phyloP scores from a whole-genome alignment of 2,113 vertebrate genomes.

The Ursus arctos region DNA sequence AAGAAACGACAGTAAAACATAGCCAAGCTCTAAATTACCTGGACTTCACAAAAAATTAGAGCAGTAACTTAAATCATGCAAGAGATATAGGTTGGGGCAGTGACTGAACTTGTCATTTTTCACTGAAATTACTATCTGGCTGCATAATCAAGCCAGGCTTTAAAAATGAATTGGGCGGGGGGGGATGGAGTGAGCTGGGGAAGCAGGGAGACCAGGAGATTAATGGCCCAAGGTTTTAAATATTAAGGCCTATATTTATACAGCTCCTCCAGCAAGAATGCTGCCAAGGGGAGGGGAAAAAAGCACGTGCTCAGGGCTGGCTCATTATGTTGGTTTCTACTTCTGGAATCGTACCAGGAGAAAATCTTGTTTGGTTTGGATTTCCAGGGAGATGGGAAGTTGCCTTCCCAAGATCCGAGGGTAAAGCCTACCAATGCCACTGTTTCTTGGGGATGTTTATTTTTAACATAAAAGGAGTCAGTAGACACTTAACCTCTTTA shows the following conservation, averaged over 20 bases:
- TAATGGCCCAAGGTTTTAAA: constrained; percentile 85
- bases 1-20: constrained; percentile 76
- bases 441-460: constrained; percentile 50
- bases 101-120: constrained; percentile 84
- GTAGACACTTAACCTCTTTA: constrained; percentile 49
- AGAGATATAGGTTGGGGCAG: constrained; percentile 80
- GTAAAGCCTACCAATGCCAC: constrained; percentile 57
- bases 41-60: constrained; percentile 80
- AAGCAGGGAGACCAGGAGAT: constrained; percentile 78
- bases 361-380: constrained; percentile 70
- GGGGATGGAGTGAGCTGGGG: constrained; percentile 69
- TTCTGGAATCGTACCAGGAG: constrained; percentile 58
- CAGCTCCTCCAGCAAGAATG: constrained; percentile 62
- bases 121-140: constrained; percentile 85
- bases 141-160: constrained; percentile 85
- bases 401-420: constrained; percentile 53
- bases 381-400: constrained; percentile 70
- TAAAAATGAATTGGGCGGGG: constrained; percentile 86
- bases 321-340: not conserved
- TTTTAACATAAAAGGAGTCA: constrained; percentile 69
- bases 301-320: not conserved
- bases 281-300: constrained; percentile 48
- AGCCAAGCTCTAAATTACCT: constrained; percentile 84
- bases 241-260: constrained; percentile 88
- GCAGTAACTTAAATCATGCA: constrained; percentile 83